Base-by-base conservation (phyloP, 2,888 invertebrate genomes). In the Stenoptilia bipunctidactyla region DNA sequence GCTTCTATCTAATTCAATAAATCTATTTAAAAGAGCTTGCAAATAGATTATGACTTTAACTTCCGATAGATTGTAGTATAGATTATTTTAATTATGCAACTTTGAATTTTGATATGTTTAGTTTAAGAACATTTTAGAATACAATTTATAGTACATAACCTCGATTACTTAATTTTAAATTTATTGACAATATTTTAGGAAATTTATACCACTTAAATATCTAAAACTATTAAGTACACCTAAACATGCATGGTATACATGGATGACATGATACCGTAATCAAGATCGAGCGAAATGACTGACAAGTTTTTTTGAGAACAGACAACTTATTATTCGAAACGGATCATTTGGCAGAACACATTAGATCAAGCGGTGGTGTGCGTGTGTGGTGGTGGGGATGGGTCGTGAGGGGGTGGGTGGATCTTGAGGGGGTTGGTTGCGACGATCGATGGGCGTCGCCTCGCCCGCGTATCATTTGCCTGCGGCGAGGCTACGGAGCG, bases 321-420 rank as follows among this genome's bases (percentile, higher is more conserved):
- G 54, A 57, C 54, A 55, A 61, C 56, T 64, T 65, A 62, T 58
- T 76, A 74, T 75, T 72, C 69, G 59, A 47, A 52, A 56, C 66
- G 72, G 77, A 69, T 79, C 77, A 80, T 80, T 80, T 77, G 79
- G 72, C 74, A 72, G 70, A 66, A 74, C 76, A 75, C 76, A 71
- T 73, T 74, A 73, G 72, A 70, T 58, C 57, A 48, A 46, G 52
- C 49, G 50, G 55, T 49, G 47, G 38, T 36, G 42, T 44, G 43
- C 35, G 37, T 43, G 45, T 27, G 15, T 35, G 37, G 43, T 52
- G 49, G 45, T 49, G 55, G 55, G 53, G 56, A 51, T 47, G 58
- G 58, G 60, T 57, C 50, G 53, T 57, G 57, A 65, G 66, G 4
- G 13, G 40, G 13, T 2, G 13, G 56, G 51, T 47, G 58, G 58